Conservation (phyloP, 2,797 vertebrate genomes). For the Streptopelia turtur region DNA sequence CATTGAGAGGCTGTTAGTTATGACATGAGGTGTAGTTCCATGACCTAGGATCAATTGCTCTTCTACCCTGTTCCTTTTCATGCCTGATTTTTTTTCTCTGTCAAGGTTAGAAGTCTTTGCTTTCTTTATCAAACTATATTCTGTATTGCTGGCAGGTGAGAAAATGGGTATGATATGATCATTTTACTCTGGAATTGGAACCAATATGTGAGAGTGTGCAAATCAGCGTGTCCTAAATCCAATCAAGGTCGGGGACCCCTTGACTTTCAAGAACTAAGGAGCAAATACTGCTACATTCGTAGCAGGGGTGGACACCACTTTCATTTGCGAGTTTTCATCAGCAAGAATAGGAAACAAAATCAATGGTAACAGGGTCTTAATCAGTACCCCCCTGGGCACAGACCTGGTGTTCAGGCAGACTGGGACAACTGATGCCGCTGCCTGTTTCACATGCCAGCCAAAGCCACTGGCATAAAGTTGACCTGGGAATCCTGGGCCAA, state of each 20-base stretch:
- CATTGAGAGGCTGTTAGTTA: not conserved
- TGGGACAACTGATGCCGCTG: not conserved
- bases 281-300: not conserved
- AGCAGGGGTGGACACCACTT: not conserved
- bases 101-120: not conserved
- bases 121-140: not conserved
- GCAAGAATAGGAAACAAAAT: not conserved
- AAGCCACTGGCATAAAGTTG: not conserved
- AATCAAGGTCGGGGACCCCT: not conserved
- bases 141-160: not conserved
- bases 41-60: not conserved
- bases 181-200: not conserved
- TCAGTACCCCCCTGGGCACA: not conserved
- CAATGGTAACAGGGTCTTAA: not conserved
- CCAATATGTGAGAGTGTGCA: fast-evolving
- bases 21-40: not conserved
- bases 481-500: not conserved
- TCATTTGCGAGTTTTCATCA: not conserved
- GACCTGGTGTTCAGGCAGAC: not conserved
- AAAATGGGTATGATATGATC: not conserved
- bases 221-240: not conserved
- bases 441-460: fast-evolving
- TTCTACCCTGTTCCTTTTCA: not conserved
- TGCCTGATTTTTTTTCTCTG: not conserved
- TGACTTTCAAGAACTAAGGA: not conserved